Conservation (phyloP, 2,888 invertebrate species). For the Macrosiphum euphorbiae region DNA sequence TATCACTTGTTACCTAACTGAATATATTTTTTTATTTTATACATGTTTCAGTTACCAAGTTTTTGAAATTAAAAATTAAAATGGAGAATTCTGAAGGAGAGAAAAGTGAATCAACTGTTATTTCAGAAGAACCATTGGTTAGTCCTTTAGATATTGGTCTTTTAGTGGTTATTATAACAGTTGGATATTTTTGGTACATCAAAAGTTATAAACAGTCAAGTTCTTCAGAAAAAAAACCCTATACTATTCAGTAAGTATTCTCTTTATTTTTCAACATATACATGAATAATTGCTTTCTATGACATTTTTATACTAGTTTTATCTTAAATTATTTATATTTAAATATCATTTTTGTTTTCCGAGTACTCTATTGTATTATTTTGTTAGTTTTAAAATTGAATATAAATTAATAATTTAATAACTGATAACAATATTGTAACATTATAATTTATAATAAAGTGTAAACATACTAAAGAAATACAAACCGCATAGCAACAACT, state of each 20-base stretch:
- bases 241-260: conserved; percentile 88
- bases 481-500: no score
- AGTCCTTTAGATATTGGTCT: conserved; percentile 83
- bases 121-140: conserved; percentile 77
- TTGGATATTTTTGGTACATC: conserved; percentile 82
- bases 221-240: conserved; percentile 78
- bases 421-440: neutral
- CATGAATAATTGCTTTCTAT: neutral
- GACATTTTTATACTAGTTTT: neutral
- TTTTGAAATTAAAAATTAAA: conserved; percentile 4
- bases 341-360: neutral
- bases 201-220: conserved; percentile 75
- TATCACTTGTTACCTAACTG: neutral
- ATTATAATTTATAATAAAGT: neutral
- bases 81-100: conserved; percentile 47
- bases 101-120: conserved; percentile 8
- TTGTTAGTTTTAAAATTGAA: neutral
- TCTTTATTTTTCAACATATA: conserved; percentile 48
- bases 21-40: conserved; percentile 15
- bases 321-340: neutral
- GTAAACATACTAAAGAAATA: neutral
- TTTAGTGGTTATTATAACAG: conserved; percentile 77
- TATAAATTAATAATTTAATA: neutral
- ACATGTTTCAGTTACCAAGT: conserved; percentile 37
- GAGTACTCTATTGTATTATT: neutral